Conservation (phyloP, 2,888 invertebrate species). For the Dryocosmus kuriphilus region DNA sequence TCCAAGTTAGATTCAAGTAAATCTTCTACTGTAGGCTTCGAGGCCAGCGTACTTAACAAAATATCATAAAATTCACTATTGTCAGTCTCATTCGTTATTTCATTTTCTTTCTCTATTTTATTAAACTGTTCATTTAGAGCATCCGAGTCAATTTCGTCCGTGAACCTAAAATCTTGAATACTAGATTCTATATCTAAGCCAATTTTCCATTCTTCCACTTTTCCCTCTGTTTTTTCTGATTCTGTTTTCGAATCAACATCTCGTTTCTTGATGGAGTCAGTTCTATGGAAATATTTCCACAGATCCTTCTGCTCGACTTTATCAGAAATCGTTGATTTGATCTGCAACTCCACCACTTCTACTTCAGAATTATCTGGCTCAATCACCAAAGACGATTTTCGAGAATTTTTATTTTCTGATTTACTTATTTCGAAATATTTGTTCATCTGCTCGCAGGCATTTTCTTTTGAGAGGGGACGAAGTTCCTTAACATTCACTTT, state of each 20-base stretch:
- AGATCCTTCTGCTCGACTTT: slow-evolving; percentile 71
- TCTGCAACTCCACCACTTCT: slow-evolving; percentile 60
- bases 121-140: slow-evolving; percentile 45
- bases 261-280: slow-evolving; percentile 25
- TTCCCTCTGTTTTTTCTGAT: background rate
- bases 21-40: background rate
- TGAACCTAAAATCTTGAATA: slow-evolving; percentile 19
- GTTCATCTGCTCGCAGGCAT: slow-evolving; percentile 69
- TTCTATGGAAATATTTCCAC: slow-evolving; percentile 69
- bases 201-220: background rate
- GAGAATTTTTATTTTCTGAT: background rate
- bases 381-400: background rate
- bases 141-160: slow-evolving; percentile 18
- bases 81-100: background rate
- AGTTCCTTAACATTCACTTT: slow-evolving; percentile 60
- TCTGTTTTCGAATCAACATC: slow-evolving; percentile 4
- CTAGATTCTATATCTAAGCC: slow-evolving; percentile 19
- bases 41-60: background rate
- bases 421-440: slow-evolving; percentile 67
- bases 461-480: slow-evolving; percentile 69
- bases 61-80: background rate
- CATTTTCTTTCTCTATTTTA: slow-evolving; percentile 47
- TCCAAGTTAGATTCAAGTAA: background rate
- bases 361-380: slow-evolving; percentile 48
- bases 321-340: slow-evolving; percentile 68